A percentile compares a stretch with the other conserved stretches of the same genome.
Evolutionary conservation across 64 coral and sea anemone species (phyloP).

Genomic region (Cladopsammia gracilis): DNA sequence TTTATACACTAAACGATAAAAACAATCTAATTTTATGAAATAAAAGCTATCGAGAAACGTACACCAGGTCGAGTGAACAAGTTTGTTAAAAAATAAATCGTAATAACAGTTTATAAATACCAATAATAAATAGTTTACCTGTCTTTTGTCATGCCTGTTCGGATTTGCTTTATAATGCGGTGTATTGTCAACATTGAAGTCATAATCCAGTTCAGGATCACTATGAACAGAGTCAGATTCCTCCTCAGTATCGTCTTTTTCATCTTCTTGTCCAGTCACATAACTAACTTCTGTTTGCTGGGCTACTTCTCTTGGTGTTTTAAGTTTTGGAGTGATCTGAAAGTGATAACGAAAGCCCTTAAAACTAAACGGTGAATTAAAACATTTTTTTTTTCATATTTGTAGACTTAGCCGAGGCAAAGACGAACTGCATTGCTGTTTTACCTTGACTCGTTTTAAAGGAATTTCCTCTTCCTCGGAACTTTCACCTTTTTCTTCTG

Average conservation of each 20-base stretch:
- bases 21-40: no score
- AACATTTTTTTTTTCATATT: no score
- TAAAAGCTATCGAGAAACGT: no score
- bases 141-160: neutral
- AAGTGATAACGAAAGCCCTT: neutral
- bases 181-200: neutral
- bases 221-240: neutral
- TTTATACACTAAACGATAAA: no score
- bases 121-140: neutral
- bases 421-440: neutral
- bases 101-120: no score
- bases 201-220: neutral
- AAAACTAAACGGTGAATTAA: neutral
- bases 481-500: neutral
- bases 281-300: neutral
- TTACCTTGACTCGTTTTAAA: neutral
- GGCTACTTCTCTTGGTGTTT: neutral
- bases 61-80: no score
- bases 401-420: neutral
- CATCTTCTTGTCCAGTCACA: neutral
- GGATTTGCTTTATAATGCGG: neutral
- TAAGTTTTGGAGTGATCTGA: neutral
- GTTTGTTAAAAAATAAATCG: no score
- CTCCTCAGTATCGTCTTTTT: neutral
- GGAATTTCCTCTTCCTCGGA: slow-evolving; percentile 16